Evolutionary conservation across 1,140 invertebrate species (phyloP).

Genomic region (Nymphalis io): DNA sequence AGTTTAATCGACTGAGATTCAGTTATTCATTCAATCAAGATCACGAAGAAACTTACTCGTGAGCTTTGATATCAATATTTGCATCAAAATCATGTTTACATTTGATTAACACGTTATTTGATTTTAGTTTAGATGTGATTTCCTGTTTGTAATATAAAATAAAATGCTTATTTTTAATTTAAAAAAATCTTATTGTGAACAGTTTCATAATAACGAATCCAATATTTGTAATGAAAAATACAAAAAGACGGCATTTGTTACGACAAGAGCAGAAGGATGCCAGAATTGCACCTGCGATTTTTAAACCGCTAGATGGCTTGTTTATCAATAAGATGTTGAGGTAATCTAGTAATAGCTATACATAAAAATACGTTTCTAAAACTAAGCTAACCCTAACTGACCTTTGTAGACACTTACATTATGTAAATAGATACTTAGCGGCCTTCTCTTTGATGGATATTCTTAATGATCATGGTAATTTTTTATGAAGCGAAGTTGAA

Average conservation of each 20-base stretch:
- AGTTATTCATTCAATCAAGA: background rate
- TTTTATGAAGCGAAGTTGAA: too few relatives aligned
- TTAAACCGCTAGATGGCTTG: background rate
- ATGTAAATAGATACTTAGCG: constrained; percentile 6
- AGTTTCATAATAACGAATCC: too few relatives aligned
- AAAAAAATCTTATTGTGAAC: too few relatives aligned
- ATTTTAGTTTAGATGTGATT: background rate
- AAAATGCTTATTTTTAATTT: background rate
- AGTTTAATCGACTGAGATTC: background rate
- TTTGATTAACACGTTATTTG: background rate
- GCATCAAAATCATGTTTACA: background rate
- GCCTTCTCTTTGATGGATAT: background rate
- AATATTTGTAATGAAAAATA: too few relatives aligned
- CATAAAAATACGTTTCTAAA: constrained; percentile 1
- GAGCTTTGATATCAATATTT: constrained; percentile 3
- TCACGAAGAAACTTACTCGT: background rate
- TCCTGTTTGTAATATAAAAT: background rate
- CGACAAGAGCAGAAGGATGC: too few relatives aligned
- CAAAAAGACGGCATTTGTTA: background rate
- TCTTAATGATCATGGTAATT: background rate
- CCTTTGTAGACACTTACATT: constrained; percentile 2
- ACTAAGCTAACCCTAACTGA: background rate
- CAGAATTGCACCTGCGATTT: background rate
- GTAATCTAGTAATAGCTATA: too few relatives aligned
- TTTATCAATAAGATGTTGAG: too few relatives aligned